phyloP scores from a whole-genome alignment of 2,888 invertebrate species.

The Pyrrhosoma nymphula region DNA sequence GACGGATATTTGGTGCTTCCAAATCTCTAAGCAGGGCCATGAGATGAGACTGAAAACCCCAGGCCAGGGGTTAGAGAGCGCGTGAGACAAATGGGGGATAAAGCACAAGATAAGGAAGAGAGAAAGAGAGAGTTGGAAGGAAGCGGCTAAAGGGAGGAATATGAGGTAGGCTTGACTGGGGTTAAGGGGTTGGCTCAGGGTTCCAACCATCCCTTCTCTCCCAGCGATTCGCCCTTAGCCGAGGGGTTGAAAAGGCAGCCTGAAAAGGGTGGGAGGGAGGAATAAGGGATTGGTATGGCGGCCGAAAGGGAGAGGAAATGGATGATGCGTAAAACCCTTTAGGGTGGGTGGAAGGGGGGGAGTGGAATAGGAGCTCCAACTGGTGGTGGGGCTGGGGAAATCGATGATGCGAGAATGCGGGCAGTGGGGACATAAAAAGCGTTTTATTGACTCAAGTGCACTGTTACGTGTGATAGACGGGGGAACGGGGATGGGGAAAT shows the following conservation, averaged over 20 bases:
- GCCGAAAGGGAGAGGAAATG: background rate
- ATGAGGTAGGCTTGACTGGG: background rate
- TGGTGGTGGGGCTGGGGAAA: background rate
- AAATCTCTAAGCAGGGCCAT: background rate
- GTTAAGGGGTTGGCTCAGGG: background rate
- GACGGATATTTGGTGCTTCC: too few species aligned
- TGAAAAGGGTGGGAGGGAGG: background rate
- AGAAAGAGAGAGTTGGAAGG: background rate
- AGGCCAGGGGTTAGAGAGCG: background rate
- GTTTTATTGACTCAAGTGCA: slow-evolving; percentile 11
- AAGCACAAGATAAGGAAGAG: background rate
- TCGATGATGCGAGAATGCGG: slow-evolving; percentile 3
- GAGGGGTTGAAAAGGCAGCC: background rate
- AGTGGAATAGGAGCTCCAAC: background rate
- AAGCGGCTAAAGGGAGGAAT: background rate
- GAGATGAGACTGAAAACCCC: background rate
- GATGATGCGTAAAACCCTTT: background rate
- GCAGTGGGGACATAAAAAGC: slow-evolving; percentile 18
- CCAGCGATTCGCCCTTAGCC: background rate
- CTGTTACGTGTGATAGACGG: background rate
- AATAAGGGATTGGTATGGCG: background rate
- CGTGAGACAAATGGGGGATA: background rate
- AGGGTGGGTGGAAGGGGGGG: background rate
- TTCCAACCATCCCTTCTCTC: background rate
- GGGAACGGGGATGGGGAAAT: background rate